phyloP scores from a whole-genome alignment of 2,797 vertebrate genomes.

The Pitangus sulphuratus region DNA sequence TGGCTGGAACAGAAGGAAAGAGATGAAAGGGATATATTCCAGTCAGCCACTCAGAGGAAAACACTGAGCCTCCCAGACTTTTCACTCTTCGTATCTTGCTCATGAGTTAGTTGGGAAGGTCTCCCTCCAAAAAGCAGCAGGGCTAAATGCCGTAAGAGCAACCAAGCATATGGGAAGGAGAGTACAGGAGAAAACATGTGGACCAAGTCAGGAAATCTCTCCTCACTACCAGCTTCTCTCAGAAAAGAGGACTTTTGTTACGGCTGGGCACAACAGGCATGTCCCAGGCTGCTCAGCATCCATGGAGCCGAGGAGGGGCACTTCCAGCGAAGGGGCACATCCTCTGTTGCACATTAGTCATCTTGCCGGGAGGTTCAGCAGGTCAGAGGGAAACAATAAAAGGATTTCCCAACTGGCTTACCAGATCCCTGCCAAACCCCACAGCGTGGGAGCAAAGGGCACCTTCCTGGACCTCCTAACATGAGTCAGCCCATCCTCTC shows the following conservation, averaged over 20 bases:
- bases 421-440: slow-evolving; percentile 18
- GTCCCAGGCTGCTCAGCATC: slow-evolving; percentile 1
- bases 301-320: background rate
- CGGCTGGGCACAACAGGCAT: background rate
- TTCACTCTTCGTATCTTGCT: background rate
- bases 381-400: slow-evolving; percentile 57
- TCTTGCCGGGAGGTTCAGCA: background rate
- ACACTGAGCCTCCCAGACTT: background rate
- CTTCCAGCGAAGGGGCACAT: slow-evolving; percentile 35
- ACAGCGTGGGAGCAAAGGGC: background rate
- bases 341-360: background rate
- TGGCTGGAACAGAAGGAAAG: background rate
- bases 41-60: background rate
- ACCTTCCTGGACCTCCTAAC: background rate
- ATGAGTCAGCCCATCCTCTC: slow-evolving; percentile 18
- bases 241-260: background rate
- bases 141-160: background rate
- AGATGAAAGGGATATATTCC: background rate
- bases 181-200: background rate
- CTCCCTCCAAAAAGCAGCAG: background rate
- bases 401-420: slow-evolving; percentile 48
- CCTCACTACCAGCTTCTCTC: background rate
- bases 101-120: background rate
- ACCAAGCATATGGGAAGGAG: background rate
- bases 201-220: background rate